A percentile compares a stretch with the other conserved stretches of the same genome.
Conservation (phyloP, 64 coral and sea anemone genomes). For the Dendrophyllia cribrosa region DNA sequence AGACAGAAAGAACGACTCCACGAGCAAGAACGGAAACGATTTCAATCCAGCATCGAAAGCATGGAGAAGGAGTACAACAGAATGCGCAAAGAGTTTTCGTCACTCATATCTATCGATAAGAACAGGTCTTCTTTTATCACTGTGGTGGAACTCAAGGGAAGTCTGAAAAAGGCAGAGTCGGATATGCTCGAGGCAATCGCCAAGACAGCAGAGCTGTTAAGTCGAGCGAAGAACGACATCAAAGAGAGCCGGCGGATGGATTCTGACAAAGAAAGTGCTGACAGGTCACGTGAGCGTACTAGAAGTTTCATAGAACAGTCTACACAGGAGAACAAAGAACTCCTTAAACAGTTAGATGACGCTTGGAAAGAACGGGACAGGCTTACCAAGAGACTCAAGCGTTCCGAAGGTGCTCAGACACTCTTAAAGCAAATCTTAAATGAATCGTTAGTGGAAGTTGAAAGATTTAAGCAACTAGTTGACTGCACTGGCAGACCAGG, state of each 20-base stretch:
- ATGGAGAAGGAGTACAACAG: slow-evolving; percentile 68
- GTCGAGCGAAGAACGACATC: slow-evolving; percentile 66
- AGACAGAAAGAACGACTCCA: slow-evolving; percentile 77
- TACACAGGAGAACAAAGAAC: slow-evolving; percentile 61
- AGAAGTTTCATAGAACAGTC: slow-evolving; percentile 33
- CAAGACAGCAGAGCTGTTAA: slow-evolving; percentile 58
- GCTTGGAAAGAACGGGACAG: slow-evolving; percentile 57
- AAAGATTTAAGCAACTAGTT: slow-evolving; percentile 60
- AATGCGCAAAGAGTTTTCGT: slow-evolving; percentile 50
- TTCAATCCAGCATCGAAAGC: slow-evolving; percentile 49
- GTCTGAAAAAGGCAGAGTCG: slow-evolving; percentile 60
- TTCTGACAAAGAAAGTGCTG: slow-evolving; percentile 7
- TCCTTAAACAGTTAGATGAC: slow-evolving; percentile 39
- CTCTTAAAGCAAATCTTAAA: slow-evolving; percentile 57
- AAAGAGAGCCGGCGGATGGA: background rate
- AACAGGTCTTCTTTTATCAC: slow-evolving; percentile 70
- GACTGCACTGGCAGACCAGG: background rate
- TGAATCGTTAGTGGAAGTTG: slow-evolving; percentile 52
- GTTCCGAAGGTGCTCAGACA: slow-evolving; percentile 21
- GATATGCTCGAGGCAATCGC: slow-evolving; percentile 75
- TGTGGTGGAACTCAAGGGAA: slow-evolving; percentile 64
- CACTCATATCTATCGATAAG: slow-evolving; percentile 54
- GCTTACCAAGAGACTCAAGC: slow-evolving; percentile 61
- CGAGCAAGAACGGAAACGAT: slow-evolving; percentile 71
- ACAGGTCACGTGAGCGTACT: background rate